Conservation (phyloP, 2,113 vertebrate species). For the Bujurquina vittata region DNA sequence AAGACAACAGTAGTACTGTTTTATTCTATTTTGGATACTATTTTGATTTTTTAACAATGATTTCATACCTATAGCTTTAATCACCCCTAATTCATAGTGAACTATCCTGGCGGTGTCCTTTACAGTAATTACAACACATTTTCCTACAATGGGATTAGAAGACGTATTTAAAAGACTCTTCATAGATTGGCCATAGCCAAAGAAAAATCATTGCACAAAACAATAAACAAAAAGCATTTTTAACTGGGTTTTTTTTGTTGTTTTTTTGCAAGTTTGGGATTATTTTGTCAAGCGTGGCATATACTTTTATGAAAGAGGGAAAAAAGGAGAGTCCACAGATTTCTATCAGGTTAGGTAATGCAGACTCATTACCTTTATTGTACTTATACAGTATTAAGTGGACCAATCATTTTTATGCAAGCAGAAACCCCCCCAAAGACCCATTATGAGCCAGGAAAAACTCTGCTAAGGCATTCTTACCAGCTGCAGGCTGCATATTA, state of each 20-base stretch:
- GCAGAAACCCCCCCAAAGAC: neutral
- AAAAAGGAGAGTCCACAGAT: neutral
- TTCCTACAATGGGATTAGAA: neutral
- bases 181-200: neutral
- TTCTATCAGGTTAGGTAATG: neutral
- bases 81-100: neutral
- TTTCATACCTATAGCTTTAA: neutral
- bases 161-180: neutral
- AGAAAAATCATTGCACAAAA: neutral
- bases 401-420: neutral
- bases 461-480: neutral
- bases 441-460: neutral
- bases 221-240: neutral
- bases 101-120: neutral
- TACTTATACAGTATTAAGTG: slow-evolving; percentile 3
- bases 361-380: neutral
- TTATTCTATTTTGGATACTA: too few relatives aligned
- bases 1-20: neutral
- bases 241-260: neutral
- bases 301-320: neutral
- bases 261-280: neutral
- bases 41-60: neutral
- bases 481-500: neutral
- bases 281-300: neutral
- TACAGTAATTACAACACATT: neutral